Base-by-base conservation (phyloP, 2,888 invertebrate genomes). In the Parelbella ahira region DNA sequence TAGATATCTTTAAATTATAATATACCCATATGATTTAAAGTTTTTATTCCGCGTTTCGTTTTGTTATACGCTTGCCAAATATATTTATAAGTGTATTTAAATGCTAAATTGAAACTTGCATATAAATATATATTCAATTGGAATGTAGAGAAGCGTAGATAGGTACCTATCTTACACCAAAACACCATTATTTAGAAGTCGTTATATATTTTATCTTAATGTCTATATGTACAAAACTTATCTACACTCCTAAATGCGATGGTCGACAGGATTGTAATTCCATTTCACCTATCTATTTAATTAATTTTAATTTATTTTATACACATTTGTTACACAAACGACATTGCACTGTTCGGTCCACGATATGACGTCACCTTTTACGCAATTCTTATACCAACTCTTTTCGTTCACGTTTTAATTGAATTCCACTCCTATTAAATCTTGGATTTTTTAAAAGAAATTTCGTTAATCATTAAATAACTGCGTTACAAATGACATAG, bases 141-240 rank as follows among this genome's bases (percentile, higher is more conserved):
- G 73, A 79, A 78, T 69, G 82, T 84, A 75, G 71, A 68, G 70
- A 83, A 83, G 80, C 80, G 57, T 70, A 77, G 82, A 82, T 81
- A 87, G 86, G 86, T 72, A 79, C 79, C 78, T 79, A 80, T 76
- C 65, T 77, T 80, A 86, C 77, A 86, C 83, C 86, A 72, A n/a
- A 83, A 87, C 82, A 86, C 86, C 86, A 60, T 76, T 72, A 80
- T 68, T 74, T 71, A 76, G 56, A 65, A 69, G 59, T 71, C 61
- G 63, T 64, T 55, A 48, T 48, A 50, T 49, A 50, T 51, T 49
- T 15, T 49, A 76, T 58, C 75, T 82, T 83, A 83, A 3, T 27
- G 11, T 38, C 63, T 82, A 83, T 86, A 83, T 86, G 62, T 82
- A 84, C 84, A 86, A 63, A 70, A 64, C 72, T 76, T 80, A 74